phyloP scores from a whole-genome alignment of 2,797 vertebrate genomes.

The Arnoldichthys spilopterus region DNA sequence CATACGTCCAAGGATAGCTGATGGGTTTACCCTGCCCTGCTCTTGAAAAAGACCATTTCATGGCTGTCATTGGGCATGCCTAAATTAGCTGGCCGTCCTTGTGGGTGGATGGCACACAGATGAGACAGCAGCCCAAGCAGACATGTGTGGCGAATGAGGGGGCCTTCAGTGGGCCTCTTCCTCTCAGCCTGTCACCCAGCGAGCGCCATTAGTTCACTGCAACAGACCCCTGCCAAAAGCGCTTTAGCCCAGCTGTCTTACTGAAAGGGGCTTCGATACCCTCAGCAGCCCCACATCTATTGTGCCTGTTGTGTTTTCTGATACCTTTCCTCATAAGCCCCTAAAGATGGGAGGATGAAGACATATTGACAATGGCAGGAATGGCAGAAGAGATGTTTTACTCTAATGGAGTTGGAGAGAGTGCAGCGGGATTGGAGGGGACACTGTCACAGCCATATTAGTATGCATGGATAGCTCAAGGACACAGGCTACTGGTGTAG shows the following conservation, averaged over 20 bases:
- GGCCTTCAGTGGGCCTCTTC: slow-evolving; percentile 39
- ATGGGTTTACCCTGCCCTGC: slow-evolving; percentile 39
- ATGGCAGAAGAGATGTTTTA: slow-evolving; percentile 32
- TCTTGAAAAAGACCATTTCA: slow-evolving; percentile 52
- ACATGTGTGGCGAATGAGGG: slow-evolving; percentile 52
- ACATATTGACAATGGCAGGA: slow-evolving; percentile 31
- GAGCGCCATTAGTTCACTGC: slow-evolving; percentile 55
- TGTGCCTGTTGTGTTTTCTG: slow-evolving; percentile 44
- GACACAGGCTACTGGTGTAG: slow-evolving; percentile 15
- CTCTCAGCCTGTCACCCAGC: slow-evolving; percentile 52
- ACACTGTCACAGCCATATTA: slow-evolving; percentile 24
- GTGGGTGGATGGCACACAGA: slow-evolving; percentile 55
- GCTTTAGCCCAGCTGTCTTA: slow-evolving; percentile 52
- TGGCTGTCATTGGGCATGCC: slow-evolving; percentile 50
- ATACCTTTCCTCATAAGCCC: slow-evolving; percentile 37
- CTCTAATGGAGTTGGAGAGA: slow-evolving; percentile 18
- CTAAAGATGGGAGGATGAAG: slow-evolving; percentile 21
- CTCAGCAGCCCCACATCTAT: slow-evolving; percentile 42
- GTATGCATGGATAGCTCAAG: slow-evolving; percentile 27
- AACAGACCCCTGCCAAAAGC: slow-evolving; percentile 48
- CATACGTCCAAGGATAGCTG: slow-evolving; percentile 20
- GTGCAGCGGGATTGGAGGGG: not conserved
- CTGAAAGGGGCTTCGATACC: slow-evolving; percentile 36
- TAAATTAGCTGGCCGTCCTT: slow-evolving; percentile 58
- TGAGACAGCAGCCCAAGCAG: slow-evolving; percentile 50